Base-by-base conservation (phyloP, 30 jellyfish, hydroid and myxozoan species). In the Aurelia aurita region DNA sequence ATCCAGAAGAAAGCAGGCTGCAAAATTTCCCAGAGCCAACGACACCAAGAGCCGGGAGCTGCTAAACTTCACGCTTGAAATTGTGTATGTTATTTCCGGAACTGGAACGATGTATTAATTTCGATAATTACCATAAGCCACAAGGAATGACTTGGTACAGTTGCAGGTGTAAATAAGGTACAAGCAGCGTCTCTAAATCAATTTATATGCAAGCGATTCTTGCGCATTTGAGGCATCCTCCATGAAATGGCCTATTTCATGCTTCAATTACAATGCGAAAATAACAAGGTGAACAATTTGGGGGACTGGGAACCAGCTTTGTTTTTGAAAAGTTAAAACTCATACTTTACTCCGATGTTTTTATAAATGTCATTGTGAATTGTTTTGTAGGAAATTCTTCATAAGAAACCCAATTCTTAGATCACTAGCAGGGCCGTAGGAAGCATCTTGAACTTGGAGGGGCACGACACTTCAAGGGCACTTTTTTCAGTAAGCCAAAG, bases 251-350 rank as follows among this genome's bases (percentile, higher is more conserved):
- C 67, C 67, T 55, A 55, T 54, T 55, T 74, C 86, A 74, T 74
- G 63, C 85, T 22, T 74, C 86, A 64, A 74, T 74, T 74, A 60
- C 72, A 74, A 74, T 39, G 51, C 51, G 51, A 74, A 74, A 74
- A 74, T 51, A 74, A 74, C 86, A 74, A 73, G 35, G 29, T 25
- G 51, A 39, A 2, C 51, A 39, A 39, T 55, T 8, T 13, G 15
- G 64, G 63, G 16, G 86, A 21, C 76, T 74, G 86, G 86, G 72
- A 57, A 18, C 86, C 7, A 74, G 59, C 74, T 14, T 22, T 14
- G 35, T 18, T 18, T 54, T 74, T 63, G 25, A 54, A 5, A 31
- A 35, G 13, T 5, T 7, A 39, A 39, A 39, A 4, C 7, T 39
- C 51, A 39, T 39, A 39, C 51, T 39, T 15, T 39, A 39, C 7